Evolutionary conservation across 2,888 invertebrate species (phyloP).

Genomic region (Macrophya annulata): DNA sequence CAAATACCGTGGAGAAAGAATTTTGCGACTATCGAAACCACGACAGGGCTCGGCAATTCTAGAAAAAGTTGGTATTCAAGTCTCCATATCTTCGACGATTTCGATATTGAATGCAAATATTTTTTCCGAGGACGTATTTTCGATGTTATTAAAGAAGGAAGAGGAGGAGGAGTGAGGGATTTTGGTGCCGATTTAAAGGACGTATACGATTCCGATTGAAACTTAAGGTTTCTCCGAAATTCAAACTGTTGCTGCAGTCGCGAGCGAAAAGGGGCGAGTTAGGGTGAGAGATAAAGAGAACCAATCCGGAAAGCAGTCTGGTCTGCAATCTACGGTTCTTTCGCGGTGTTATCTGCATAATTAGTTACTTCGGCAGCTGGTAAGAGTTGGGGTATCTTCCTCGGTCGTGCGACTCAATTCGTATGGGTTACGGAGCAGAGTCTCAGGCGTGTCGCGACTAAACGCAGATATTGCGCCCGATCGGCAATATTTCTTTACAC

Average conservation of each 20-base stretch:
- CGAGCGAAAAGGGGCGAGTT: conserved; percentile 58
- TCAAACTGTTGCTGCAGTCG: conserved; percentile 17
- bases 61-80: not conserved
- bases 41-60: not conserved
- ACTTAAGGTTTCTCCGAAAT: conserved; percentile 20
- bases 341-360: conserved; percentile 73
- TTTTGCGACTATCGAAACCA: not conserved
- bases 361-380: conserved; percentile 70
- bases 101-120: not conserved
- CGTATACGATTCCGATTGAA: conserved; percentile 22
- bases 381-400: conserved; percentile 60
- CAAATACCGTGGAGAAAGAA: not conserved
- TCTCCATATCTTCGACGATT: not conserved
- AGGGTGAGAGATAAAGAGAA: conserved; percentile 61
- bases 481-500: conserved; percentile 63
- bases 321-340: conserved; percentile 65
- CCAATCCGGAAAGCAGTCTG: conserved; percentile 18
- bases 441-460: conserved; percentile 49
- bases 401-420: conserved; percentile 70
- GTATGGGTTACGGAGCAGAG: conserved; percentile 59
- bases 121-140: not conserved
- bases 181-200: not conserved
- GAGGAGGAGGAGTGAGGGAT: not conserved
- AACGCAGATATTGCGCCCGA: conserved; percentile 64
- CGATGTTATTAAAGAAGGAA: not conserved